Evolutionary conservation across 2,888 invertebrate genomes (phyloP).

Genomic region (Acleris emargana): DNA sequence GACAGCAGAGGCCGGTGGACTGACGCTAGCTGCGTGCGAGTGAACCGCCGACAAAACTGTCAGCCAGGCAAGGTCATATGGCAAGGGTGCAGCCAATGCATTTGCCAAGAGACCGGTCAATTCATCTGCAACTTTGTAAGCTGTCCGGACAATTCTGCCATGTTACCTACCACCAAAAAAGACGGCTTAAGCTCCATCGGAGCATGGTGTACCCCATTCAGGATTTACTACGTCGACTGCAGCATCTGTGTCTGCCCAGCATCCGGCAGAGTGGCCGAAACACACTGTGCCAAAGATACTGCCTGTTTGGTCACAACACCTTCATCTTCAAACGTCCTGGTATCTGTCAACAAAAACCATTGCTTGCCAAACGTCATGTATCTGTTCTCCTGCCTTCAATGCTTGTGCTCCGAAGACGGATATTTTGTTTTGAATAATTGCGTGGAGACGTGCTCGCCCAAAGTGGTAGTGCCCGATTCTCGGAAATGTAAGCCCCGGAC

Average conservation of each 20-base stretch:
- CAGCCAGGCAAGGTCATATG: slow-evolving; percentile 62
- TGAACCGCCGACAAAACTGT: slow-evolving; percentile 55
- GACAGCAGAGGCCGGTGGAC: slow-evolving; percentile 60
- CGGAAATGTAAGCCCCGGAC: slow-evolving; percentile 60
- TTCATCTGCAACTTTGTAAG: slow-evolving; percentile 57
- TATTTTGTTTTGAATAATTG: slow-evolving; percentile 63
- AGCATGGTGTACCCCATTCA: slow-evolving; percentile 63
- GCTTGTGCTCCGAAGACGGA: slow-evolving; percentile 66
- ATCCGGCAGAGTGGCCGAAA: slow-evolving; percentile 61
- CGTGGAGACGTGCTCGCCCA: slow-evolving; percentile 58
- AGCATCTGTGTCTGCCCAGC: slow-evolving; percentile 70
- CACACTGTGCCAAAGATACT: slow-evolving; percentile 64
- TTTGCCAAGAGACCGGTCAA: slow-evolving; percentile 64
- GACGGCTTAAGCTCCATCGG: slow-evolving; percentile 30
- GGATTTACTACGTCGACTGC: slow-evolving; percentile 68
- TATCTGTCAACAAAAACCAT: slow-evolving; percentile 48
- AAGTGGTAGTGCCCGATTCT: slow-evolving; percentile 36
- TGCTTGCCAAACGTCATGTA: slow-evolving; percentile 75
- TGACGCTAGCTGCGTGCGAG: slow-evolving; percentile 55
- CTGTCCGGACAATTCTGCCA: slow-evolving; percentile 49
- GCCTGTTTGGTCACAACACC: slow-evolving; percentile 54
- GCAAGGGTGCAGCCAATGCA: slow-evolving; percentile 69
- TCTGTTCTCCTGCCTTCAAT: slow-evolving; percentile 67
- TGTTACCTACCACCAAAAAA: background rate
- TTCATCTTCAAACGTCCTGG: slow-evolving; percentile 38